A percentile compares a stretch with the other conserved stretches of the same genome.
Evolutionary conservation across 2,888 invertebrate species (phyloP).

Genomic region (Heteropelma amictum): DNA sequence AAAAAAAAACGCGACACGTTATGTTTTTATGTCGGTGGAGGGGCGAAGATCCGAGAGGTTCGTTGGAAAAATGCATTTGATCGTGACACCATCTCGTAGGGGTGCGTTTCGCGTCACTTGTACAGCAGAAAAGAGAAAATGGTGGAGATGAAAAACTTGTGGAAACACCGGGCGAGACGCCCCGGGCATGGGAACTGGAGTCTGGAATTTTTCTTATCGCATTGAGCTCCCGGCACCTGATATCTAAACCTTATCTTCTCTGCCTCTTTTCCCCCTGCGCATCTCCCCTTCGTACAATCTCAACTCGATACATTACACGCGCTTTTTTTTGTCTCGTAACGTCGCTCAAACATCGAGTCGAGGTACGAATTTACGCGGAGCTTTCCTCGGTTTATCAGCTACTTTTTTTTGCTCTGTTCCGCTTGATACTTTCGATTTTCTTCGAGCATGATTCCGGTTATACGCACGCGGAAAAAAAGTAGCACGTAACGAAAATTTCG

Average conservation of each 20-base stretch:
- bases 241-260: constrained; percentile 67
- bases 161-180: constrained; percentile 61
- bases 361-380: not conserved
- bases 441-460: too few species aligned
- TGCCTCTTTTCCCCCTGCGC: constrained; percentile 22
- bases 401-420: too few species aligned
- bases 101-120: constrained; percentile 1
- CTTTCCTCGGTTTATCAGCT: too few species aligned
- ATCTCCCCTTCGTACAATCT: not conserved
- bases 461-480: too few species aligned
- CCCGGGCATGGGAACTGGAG: constrained; percentile 66
- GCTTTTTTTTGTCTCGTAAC: constrained; percentile 17
- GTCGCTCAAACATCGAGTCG: not conserved
- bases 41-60: not conserved
- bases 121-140: constrained; percentile 8
- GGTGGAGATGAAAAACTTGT: constrained; percentile 62
- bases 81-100: constrained; percentile 37
- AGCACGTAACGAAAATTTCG: too few species aligned
- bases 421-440: too few species aligned
- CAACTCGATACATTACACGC: not conserved
- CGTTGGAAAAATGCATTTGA: not conserved
- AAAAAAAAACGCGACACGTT: not conserved
- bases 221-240: constrained; percentile 63
- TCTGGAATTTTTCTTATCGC: constrained; percentile 69
- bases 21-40: not conserved